Base-by-base conservation (phyloP, 2,888 invertebrate genomes). In the Cosmorhoe ocellata region DNA sequence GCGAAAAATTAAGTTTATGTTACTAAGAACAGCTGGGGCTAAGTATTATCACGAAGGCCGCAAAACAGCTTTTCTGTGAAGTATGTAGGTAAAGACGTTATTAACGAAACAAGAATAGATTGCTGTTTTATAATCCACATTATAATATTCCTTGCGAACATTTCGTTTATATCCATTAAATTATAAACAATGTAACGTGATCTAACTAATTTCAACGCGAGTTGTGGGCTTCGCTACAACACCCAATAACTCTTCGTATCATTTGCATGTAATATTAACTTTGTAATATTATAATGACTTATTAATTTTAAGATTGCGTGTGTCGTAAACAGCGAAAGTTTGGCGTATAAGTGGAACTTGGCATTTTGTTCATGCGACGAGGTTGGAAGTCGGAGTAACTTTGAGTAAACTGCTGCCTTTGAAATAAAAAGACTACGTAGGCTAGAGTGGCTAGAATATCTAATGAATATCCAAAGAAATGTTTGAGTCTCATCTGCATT, bases 1-100 rank as follows among this genome's bases (percentile, higher is more conserved):
- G 62, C 69, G 75, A 81, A 84, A 84, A 82, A 79, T 80, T 66
- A 68, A 77, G 71, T 78, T 74, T 72, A 73, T 76, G 75, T 66
- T 79, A 74, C 71, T 57, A 63, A 67, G 71, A 79, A 71, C 78
- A 78, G 79, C 76, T 79, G 79, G 69, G 66, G 68, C 67, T 65
- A 74, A 76, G 69, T 71, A 71, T 66, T 69, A 62, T 64, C 54
- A 58, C 71, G 72, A 73, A 68, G 71, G 72, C 71, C 68, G 63
- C 64, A 61, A 30, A 50, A 49, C 59, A 36, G 64, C 63, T 60
- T 61, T 66, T 12, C 57, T 24, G 24, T 24, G 5, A 6, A 24
- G 7, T 24, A 24, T 7, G 24, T 24, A 24, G 24, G 7, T 24
- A 24, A 24, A 24, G 1, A 5, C 24, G 24, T 24, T 24, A 5